Base-by-base conservation (phyloP, 2,113 vertebrate genomes). In the Sebastes schlegelii region DNA sequence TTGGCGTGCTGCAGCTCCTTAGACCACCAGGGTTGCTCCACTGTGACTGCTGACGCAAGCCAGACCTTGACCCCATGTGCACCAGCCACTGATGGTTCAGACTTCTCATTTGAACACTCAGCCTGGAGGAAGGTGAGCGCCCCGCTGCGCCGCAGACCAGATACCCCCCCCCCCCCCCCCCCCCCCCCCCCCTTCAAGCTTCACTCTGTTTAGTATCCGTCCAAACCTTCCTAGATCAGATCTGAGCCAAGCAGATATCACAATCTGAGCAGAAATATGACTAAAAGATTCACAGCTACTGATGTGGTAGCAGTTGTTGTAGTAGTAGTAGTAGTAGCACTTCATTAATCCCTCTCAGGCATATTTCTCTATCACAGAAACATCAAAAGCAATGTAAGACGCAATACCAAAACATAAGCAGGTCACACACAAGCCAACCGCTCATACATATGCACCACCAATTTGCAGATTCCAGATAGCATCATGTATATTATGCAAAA, bases 11-110 rank as follows among this genome's bases (percentile, higher is more conserved):
- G 55, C 64, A 48, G 85, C 82, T 85, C 34, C 52, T 70, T 10
- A 70, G 84, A 91, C 86, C 89, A 89, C 87, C 90, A 69, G 52
- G 21, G 65, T 62, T 73, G 75, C 40, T 79, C 63, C 34, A 46
- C 17, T 9, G 64, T 79, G 76, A 88, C 83, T 86, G 77, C 84
- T 88, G 91, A 93, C 76, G 21, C 80, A 82, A 91, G 74, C 83
- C 92, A 93, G 91, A 84, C 83, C 79, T 81, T 83, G 77, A 90
- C 86, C 86, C 79, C 34, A 34, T 42, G 43, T 63, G 58, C 89
- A 71, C 58, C 63, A 72, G 67, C 42, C 71, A 74, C 76, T 88
- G 79, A 88, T 73, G 75, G 82, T 45, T 52, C 76, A 80, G 81
- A 69, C 78, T 74, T 84, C 82, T 88, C 69, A 70, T 84, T 49